These are phyloP conservation scores for Pseudomyrmex gracilis DNA, from an alignment of 1,140 invertebrate species.

Conservation along the genomic window DNA sequence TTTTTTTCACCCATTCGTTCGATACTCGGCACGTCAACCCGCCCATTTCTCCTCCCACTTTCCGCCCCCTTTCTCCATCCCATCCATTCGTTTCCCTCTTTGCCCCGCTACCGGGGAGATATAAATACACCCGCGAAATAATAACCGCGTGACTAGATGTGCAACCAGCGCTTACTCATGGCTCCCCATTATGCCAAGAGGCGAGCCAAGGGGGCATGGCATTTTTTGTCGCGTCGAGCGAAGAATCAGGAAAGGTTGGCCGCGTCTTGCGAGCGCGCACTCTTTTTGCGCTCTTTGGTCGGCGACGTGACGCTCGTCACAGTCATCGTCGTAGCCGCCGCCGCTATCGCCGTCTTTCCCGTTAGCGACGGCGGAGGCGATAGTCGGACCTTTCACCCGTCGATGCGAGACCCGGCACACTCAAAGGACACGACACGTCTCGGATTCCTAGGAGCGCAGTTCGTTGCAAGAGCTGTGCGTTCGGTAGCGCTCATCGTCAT, in stretches of 20 bases:
- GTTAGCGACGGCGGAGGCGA: constrained; percentile 32
- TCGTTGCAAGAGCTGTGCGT: constrained; percentile 71
- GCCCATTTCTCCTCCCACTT: constrained; percentile 20
- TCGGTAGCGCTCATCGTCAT: background rate
- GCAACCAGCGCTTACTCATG: constrained; percentile 82
- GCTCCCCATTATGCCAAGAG: constrained; percentile 84
- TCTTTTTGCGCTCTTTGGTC: constrained; percentile 54
- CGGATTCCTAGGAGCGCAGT: constrained; percentile 81
- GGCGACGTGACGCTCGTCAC: background rate
- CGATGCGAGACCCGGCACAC: constrained; percentile 75
- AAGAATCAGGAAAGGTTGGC: constrained; percentile 74
- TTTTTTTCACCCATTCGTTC: constrained; percentile 48
- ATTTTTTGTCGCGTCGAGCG: constrained; percentile 79
- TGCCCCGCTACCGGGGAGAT: background rate
- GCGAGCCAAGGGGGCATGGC: constrained; percentile 84
- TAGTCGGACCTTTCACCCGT: constrained; percentile 30
- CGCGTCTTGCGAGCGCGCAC: constrained; percentile 59
- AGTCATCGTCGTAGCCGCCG: constrained; percentile 40
- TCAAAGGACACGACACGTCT: constrained; percentile 84
- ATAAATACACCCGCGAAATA: constrained; percentile 69
- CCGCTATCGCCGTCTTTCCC: constrained; percentile 57
- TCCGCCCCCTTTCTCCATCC: constrained; percentile 40
- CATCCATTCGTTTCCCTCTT: constrained; percentile 54
- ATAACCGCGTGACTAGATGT: constrained; percentile 72
- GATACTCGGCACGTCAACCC: constrained; percentile 31